Evolutionary conservation across 2,888 invertebrate genomes (phyloP).

Genomic region (Xestia sexstrigata): DNA sequence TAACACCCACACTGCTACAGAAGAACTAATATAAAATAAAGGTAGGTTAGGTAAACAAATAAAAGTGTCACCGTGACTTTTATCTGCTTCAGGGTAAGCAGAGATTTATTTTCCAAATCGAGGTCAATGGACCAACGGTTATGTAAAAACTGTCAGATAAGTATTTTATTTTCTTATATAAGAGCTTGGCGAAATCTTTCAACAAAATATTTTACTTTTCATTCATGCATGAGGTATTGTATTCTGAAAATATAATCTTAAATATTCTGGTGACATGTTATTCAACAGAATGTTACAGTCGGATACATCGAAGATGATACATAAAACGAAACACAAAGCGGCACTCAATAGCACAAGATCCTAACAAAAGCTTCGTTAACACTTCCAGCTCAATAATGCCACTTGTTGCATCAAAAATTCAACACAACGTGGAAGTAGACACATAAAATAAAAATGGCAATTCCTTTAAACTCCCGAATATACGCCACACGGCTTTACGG

Average conservation of each 20-base stretch:
- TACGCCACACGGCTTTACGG: constrained; percentile 60
- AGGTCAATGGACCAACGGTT: constrained; percentile 13
- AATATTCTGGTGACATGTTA: neutral
- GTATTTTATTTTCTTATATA: constrained; percentile 3
- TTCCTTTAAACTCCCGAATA: constrained; percentile 66
- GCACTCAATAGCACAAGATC: constrained; percentile 9
- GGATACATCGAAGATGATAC: neutral
- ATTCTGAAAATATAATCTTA: neutral
- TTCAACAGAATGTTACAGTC: neutral
- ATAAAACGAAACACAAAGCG: constrained; percentile 4
- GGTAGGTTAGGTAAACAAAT: constrained; percentile 18
- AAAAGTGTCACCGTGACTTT: constrained; percentile 36
- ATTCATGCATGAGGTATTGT: neutral
- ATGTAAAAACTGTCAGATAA: neutral
- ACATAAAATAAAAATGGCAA: constrained; percentile 59
- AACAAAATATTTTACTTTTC: neutral
- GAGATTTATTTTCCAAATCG: constrained; percentile 25
- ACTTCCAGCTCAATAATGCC: constrained; percentile 51
- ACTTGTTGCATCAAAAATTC: constrained; percentile 65
- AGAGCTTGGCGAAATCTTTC: neutral
- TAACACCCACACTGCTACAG: neutral
- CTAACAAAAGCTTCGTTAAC: constrained; percentile 46
- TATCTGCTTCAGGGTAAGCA: neutral
- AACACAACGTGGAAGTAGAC: constrained; percentile 25
- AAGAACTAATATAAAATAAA: neutral